These are phyloP conservation scores for Lordiphosa collinella DNA, from an alignment of 1,140 invertebrate genomes.

Conservation along the genomic window DNA sequence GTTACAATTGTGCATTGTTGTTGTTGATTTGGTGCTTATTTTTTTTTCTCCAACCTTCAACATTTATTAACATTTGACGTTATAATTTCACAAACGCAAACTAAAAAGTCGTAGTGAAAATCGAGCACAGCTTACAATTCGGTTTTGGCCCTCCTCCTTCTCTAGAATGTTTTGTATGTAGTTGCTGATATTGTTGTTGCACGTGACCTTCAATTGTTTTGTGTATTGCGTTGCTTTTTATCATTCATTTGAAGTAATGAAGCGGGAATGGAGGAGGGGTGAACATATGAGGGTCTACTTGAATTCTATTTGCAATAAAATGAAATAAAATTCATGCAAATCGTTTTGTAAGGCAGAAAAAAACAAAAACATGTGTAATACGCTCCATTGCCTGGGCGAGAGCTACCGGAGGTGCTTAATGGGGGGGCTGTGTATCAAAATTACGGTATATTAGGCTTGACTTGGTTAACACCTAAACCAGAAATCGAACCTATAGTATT, in stretches of 20 bases:
- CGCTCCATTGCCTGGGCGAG: constrained; percentile 28
- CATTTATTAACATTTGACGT: constrained; percentile 77
- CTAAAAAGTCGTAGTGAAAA: constrained; percentile 46
- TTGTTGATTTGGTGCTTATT: constrained; percentile 38
- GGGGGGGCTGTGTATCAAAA: too few species aligned
- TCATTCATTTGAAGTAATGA: constrained; percentile 55
- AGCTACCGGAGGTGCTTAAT: background rate
- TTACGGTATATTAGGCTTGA: too few species aligned
- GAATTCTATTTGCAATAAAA: constrained; percentile 51
- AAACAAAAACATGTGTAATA: constrained; percentile 26
- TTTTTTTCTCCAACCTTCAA: constrained; percentile 53
- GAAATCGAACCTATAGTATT: too few species aligned
- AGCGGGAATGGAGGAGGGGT: constrained; percentile 7
- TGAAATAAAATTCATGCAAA: constrained; percentile 47
- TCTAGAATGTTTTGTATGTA: constrained; percentile 30
- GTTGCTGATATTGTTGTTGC: constrained; percentile 33
- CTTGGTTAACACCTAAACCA: too few species aligned
- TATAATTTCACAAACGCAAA: constrained; percentile 71
- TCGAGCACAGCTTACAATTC: constrained; percentile 42
- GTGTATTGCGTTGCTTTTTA: constrained; percentile 63
- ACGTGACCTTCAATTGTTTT: constrained; percentile 71
- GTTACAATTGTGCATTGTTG: constrained; percentile 54
- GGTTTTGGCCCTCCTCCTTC: constrained; percentile 6
- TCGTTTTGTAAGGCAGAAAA: constrained; percentile 18
- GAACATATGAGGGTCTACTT: constrained; percentile 20